phyloP scores from a whole-genome alignment of 2,888 invertebrate genomes.

The Isoperla grammatica region DNA sequence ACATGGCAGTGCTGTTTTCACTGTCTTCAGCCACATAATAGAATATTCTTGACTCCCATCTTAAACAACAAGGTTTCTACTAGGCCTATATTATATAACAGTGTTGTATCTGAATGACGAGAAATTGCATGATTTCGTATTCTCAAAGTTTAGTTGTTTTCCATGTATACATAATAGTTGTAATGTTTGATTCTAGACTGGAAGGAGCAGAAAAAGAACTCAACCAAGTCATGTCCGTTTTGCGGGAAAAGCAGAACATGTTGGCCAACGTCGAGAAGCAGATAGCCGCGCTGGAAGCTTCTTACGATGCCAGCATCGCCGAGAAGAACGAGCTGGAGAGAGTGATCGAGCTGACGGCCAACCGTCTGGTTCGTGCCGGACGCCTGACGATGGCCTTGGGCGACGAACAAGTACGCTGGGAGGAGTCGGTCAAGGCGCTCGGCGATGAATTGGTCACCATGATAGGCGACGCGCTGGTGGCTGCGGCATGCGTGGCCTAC shows the following conservation, averaged over 20 bases:
- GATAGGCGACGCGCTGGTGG: conserved; percentile 80
- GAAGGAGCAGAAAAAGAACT: conserved; percentile 72
- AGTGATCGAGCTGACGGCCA: conserved; percentile 70
- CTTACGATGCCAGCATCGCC: conserved; percentile 64
- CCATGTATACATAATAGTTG: too few relatives aligned
- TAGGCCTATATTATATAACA: too few relatives aligned
- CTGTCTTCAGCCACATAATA: too few relatives aligned
- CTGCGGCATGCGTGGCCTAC: conserved; percentile 85
- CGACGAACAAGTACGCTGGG: conserved; percentile 84
- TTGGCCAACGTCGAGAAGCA: conserved; percentile 76
- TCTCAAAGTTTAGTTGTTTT: too few relatives aligned
- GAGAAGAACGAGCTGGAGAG: conserved; percentile 69
- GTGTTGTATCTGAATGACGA: too few relatives aligned
- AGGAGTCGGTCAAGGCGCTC: conserved; percentile 63
- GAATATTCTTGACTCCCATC: too few relatives aligned
- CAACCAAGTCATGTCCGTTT: conserved; percentile 65
- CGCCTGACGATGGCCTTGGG: conserved; percentile 79
- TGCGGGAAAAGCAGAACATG: conserved; percentile 74
- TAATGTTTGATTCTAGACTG: conserved; percentile 53
- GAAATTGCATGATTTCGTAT: too few relatives aligned
- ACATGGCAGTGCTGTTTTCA: too few relatives aligned
- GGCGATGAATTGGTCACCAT: conserved; percentile 64
- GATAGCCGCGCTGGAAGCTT: conserved; percentile 50
- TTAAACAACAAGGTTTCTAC: too few relatives aligned
- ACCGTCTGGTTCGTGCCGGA: conserved; percentile 73